These are phyloP conservation scores for Nothocercus julius DNA, from an alignment of 2,113 vertebrate genomes.

Conservation along the genomic window DNA sequence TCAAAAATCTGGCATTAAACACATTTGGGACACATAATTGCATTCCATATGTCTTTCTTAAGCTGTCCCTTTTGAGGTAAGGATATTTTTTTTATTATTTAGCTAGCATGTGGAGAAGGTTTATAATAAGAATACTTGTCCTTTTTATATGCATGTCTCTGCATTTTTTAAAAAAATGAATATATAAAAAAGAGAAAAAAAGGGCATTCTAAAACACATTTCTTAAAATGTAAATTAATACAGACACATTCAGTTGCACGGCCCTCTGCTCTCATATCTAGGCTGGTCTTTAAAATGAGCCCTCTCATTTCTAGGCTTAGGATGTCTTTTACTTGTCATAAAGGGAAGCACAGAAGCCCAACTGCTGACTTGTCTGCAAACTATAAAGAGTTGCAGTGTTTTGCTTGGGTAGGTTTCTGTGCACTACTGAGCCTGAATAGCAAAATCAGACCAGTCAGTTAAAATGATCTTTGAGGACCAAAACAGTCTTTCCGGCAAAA, in stretches of 20 bases:
- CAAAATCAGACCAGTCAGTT: background rate
- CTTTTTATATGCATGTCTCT: background rate
- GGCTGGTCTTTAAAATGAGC: conserved; percentile 29
- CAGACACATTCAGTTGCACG: background rate
- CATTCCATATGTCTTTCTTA: conserved; percentile 21
- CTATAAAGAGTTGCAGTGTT: background rate
- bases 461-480: background rate
- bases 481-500: background rate
- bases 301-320: background rate
- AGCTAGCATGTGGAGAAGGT: background rate
- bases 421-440: background rate
- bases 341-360: background rate
- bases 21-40: background rate
- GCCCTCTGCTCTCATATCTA: background rate
- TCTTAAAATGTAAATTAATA: conserved; percentile 48
- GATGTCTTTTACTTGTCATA: background rate
- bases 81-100: background rate
- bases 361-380: background rate
- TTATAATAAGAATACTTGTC: background rate
- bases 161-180: background rate
- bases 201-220: background rate
- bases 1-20: background rate
- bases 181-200: background rate
- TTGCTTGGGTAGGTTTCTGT: conserved; percentile 41
- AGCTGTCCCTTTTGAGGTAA: background rate